Conservation (phyloP, 1,140 invertebrate genomes). For the Polypedilum vanderplanki region DNA sequence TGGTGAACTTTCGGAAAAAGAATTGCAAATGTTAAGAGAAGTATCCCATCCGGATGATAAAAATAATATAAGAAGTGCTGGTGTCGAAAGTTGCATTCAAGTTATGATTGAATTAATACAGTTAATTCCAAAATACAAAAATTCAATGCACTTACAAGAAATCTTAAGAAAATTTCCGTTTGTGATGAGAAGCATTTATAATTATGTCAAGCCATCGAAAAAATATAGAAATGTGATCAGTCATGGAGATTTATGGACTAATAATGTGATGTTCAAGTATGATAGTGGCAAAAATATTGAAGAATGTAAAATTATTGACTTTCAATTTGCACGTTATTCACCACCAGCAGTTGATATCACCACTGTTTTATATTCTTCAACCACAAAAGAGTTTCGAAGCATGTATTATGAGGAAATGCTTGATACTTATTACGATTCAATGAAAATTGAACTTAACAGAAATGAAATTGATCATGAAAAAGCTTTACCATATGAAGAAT, state of each 20-base stretch:
- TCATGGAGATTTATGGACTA: slow-evolving; percentile 57
- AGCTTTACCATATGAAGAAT: slow-evolving; percentile 42
- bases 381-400: slow-evolving; percentile 43
- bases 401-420: slow-evolving; percentile 44
- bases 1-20: slow-evolving; percentile 42
- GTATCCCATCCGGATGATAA: slow-evolving; percentile 45
- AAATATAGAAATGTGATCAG: slow-evolving; percentile 50
- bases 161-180: slow-evolving; percentile 39
- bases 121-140: slow-evolving; percentile 38
- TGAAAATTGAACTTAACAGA: slow-evolving; percentile 42
- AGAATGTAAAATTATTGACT: slow-evolving; percentile 53
- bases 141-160: slow-evolving; percentile 37
- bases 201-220: slow-evolving; percentile 45
- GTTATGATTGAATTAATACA: slow-evolving; percentile 46
- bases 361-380: slow-evolving; percentile 48
- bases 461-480: slow-evolving; percentile 39
- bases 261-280: slow-evolving; percentile 56
- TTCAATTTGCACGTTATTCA: slow-evolving; percentile 52
- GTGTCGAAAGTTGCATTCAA: slow-evolving; percentile 44
- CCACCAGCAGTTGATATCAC: slow-evolving; percentile 48
- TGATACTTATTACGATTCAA: slow-evolving; percentile 46
- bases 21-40: slow-evolving; percentile 47
- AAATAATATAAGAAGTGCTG: slow-evolving; percentile 38
- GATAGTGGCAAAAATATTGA: slow-evolving; percentile 41
- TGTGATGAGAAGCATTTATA: slow-evolving; percentile 43